These are phyloP conservation scores for Pollenia griseotomentosa DNA, from an alignment of 2,888 invertebrate species.

Conservation along the genomic window DNA sequence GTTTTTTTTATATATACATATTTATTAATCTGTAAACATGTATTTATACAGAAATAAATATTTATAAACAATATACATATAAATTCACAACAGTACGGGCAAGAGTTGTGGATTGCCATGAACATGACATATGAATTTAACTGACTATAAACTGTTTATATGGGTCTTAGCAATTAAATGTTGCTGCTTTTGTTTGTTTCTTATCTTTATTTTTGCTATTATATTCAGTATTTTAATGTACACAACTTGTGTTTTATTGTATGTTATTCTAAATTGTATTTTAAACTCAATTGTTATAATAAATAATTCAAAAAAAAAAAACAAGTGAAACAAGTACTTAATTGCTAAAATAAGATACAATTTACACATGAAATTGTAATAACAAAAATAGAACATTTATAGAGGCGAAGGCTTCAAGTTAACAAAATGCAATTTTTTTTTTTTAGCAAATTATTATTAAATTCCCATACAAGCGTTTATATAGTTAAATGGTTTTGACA, in stretches of 20 bases:
- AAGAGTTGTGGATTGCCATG: slow-evolving; percentile 52
- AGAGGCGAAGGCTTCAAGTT: too few relatives aligned
- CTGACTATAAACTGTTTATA: slow-evolving; percentile 28
- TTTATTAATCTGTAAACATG: not conserved
- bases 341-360: slow-evolving; percentile 48
- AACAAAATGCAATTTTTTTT: too few relatives aligned
- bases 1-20: not conserved
- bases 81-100: slow-evolving; percentile 3
- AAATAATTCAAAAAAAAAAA: slow-evolving; percentile 34
- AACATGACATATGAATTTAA: slow-evolving; percentile 51
- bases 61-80: not conserved
- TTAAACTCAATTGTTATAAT: slow-evolving; percentile 37
- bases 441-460: too few relatives aligned
- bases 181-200: not conserved
- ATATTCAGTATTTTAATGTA: not conserved
- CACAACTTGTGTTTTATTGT: slow-evolving; percentile 10
- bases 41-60: not conserved
- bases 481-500: too few relatives aligned
- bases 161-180: slow-evolving; percentile 24
- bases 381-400: too few relatives aligned
- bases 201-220: not conserved
- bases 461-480: too few relatives aligned
- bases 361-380: slow-evolving; percentile 27
- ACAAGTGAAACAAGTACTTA: slow-evolving; percentile 35
- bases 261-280: slow-evolving; percentile 18